A percentile compares a stretch with the other conserved stretches of the same genome.
phyloP scores from a whole-genome alignment of 2,888 invertebrate genomes.

The Macropis europaea region DNA sequence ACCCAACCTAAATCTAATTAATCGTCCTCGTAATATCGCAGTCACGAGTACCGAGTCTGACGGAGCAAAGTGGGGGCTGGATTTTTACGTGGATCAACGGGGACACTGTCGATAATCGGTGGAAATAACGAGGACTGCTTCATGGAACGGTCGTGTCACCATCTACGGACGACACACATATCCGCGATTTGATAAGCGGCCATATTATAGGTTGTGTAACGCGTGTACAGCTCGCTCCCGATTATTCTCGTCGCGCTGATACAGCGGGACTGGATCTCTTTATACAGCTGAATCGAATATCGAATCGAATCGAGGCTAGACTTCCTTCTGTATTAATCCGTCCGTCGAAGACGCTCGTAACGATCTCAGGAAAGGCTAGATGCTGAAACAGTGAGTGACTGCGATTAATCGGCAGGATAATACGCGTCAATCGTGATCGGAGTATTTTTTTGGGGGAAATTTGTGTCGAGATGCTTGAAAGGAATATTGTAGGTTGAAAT shows the following conservation, averaged over 20 bases:
- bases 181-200: conserved; percentile 36
- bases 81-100: background rate
- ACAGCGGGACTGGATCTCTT: background rate
- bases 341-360: conserved; percentile 21
- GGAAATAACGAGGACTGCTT: conserved; percentile 31
- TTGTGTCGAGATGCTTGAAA: background rate
- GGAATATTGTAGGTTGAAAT: background rate
- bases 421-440: background rate
- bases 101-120: conserved; percentile 16
- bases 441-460: background rate
- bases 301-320: conserved; percentile 21
- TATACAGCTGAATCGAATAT: background rate
- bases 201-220: conserved; percentile 21
- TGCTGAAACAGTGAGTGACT: conserved; percentile 19
- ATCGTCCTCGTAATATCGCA: background rate
- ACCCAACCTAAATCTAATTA: no score
- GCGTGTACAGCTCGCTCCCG: conserved; percentile 1
- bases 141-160: conserved; percentile 25
- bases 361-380: conserved; percentile 9
- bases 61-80: background rate
- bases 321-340: conserved; percentile 8
- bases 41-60: background rate
- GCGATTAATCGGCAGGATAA: conserved; percentile 31
- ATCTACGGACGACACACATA: conserved; percentile 25
- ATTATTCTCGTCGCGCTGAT: conserved; percentile 7